A percentile compares a stretch with the other conserved stretches of the same genome.
These are phyloP conservation scores for Ditula angustiorana DNA, from an alignment of 2,888 invertebrate genomes.

Conservation along the genomic window DNA sequence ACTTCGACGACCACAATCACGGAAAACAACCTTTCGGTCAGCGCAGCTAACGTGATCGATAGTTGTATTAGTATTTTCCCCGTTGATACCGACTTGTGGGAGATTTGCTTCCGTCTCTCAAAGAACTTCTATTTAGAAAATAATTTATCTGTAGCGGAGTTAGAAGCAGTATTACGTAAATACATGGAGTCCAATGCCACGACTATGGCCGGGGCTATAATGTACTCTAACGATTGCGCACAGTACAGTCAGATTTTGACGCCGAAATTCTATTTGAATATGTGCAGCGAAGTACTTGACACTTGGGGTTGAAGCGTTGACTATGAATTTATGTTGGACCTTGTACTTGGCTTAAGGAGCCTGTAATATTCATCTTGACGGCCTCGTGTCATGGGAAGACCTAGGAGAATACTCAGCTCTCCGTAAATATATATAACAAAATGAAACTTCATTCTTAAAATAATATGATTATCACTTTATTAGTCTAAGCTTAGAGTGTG, in stretches of 20 bases:
- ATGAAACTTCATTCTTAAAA: neutral
- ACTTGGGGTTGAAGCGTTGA: slow-evolving; percentile 69
- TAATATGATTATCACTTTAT: neutral
- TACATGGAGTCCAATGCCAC: slow-evolving; percentile 80
- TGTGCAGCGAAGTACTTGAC: slow-evolving; percentile 78
- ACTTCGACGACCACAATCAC: slow-evolving; percentile 45
- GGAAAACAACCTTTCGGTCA: slow-evolving; percentile 58
- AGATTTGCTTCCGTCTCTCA: slow-evolving; percentile 70
- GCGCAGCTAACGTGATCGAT: slow-evolving; percentile 71
- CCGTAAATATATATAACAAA: neutral
- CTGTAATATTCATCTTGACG: neutral
- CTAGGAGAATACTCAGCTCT: neutral
- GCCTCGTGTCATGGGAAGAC: neutral
- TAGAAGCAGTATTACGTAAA: slow-evolving; percentile 84
- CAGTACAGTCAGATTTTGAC: slow-evolving; percentile 77
- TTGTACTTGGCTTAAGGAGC: neutral
- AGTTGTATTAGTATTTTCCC: slow-evolving; percentile 75
- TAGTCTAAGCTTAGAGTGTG: neutral
- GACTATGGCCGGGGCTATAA: slow-evolving; percentile 77
- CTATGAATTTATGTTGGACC: slow-evolving; percentile 26
- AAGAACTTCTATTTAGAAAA: slow-evolving; percentile 76
- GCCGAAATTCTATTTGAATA: slow-evolving; percentile 77
- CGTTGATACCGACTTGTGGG: slow-evolving; percentile 71
- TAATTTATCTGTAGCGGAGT: slow-evolving; percentile 70
- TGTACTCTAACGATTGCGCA: slow-evolving; percentile 77